Percentiles rank a stretch among this genome's conserved stretches.
phyloP scores from a whole-genome alignment of 2,888 invertebrate genomes.

The Arrhopalites spinosus region DNA sequence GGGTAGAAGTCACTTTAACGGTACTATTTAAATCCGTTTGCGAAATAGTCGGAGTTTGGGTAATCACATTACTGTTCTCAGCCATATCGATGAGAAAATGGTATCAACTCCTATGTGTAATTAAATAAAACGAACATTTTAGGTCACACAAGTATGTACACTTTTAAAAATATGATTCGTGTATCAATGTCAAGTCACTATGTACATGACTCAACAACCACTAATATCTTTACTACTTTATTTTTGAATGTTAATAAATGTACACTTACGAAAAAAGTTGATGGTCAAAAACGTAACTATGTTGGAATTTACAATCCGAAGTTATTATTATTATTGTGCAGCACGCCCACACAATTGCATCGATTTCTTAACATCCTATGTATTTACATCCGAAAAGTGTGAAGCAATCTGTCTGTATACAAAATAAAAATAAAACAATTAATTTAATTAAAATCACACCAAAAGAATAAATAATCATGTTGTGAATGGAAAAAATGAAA shows the following conservation, averaged over 20 bases:
- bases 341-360: not conserved
- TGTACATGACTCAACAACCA: not conserved
- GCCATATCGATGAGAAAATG: slow-evolving; percentile 27
- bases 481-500: no score
- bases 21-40: slow-evolving; percentile 19
- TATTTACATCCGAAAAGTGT: not conserved
- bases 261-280: not conserved
- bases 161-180: not conserved
- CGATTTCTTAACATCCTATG: not conserved
- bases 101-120: not conserved
- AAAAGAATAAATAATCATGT: no score
- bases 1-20: slow-evolving; percentile 37
- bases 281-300: not conserved
- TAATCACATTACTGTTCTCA: slow-evolving; percentile 34
- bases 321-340: not conserved
- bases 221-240: not conserved
- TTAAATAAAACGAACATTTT: not conserved
- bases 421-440: not conserved
- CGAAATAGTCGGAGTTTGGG: slow-evolving; percentile 1
- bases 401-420: not conserved
- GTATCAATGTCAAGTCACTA: not conserved
- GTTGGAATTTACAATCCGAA: not conserved
- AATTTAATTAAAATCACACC: no score
- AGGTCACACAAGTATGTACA: not conserved
- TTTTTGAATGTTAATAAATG: not conserved